Percentiles rank a stretch among this genome's conserved stretches.
Conservation (phyloP, 2,113 vertebrate species). For the Aegotheles bennettii region DNA sequence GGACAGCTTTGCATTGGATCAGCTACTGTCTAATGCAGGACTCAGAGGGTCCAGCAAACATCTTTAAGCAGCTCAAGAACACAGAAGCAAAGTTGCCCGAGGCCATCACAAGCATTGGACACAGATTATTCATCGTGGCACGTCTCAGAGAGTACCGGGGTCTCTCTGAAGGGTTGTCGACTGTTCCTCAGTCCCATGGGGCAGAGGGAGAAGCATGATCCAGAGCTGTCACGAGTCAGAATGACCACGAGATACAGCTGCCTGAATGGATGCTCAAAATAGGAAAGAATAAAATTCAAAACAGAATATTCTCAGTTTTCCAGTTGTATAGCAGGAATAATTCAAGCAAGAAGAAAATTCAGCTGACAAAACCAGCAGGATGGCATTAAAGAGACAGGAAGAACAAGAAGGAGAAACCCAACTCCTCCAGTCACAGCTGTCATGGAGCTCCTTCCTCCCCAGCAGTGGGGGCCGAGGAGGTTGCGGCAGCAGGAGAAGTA, state of each 20-base stretch:
- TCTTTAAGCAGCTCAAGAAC: background rate
- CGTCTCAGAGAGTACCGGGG: background rate
- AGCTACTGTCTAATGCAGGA: background rate
- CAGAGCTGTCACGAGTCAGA: background rate
- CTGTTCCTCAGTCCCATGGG: background rate
- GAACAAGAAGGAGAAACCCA: background rate
- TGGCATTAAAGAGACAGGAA: background rate
- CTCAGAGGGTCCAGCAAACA: background rate
- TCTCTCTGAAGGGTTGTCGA: background rate
- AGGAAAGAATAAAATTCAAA: background rate
- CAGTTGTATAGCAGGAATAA: background rate
- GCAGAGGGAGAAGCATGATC: background rate
- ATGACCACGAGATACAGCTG: background rate
- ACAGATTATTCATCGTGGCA: background rate
- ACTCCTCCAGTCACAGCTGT: background rate
- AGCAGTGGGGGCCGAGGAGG: rapidly evolving
- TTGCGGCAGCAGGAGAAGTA: rapidly evolving
- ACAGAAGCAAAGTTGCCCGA: background rate
- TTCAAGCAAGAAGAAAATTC: background rate
- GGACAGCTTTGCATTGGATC: background rate
- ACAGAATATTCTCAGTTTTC: background rate
- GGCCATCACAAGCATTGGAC: background rate
- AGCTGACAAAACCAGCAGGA: background rate
- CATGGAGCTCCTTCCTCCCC: background rate
- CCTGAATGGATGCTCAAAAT: background rate